Evolutionary conservation across 2,888 invertebrate genomes (phyloP).

Genomic region (Chrysopilus asiliformis): DNA sequence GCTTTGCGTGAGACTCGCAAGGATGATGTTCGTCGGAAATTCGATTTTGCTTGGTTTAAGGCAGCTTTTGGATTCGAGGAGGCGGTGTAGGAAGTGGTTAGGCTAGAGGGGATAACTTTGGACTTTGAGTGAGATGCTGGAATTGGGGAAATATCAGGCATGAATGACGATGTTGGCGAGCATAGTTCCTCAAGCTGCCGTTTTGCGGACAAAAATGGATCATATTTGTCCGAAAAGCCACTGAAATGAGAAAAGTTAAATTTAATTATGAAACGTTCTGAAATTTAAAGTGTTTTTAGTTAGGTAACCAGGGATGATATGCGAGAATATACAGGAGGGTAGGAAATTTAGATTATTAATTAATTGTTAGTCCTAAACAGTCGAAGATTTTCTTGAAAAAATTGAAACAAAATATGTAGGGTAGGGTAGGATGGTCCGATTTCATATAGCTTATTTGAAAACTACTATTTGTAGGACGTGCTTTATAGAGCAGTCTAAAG

Average conservation of each 20-base stretch:
- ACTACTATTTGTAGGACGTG: no score
- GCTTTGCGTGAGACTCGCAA: slow-evolving; percentile 29
- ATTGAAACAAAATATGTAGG: no score
- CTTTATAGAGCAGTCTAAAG: no score
- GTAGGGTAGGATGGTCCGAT: no score
- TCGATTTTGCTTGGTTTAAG: slow-evolving; percentile 20
- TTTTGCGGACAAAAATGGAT: slow-evolving; percentile 67
- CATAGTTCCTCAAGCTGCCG: slow-evolving; percentile 70
- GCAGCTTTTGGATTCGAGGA: slow-evolving; percentile 23
- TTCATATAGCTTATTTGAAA: no score
- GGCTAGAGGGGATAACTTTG: slow-evolving; percentile 16
- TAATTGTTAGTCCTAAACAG: neutral
- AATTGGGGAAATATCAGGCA: slow-evolving; percentile 23
- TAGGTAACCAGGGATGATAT: neutral
- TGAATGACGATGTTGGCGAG: slow-evolving; percentile 45
- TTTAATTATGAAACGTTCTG: no score
- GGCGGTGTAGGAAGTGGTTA: slow-evolving; percentile 20
- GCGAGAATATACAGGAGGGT: neutral
- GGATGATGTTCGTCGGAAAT: slow-evolving; percentile 33
- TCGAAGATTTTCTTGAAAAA: slow-evolving; percentile 4
- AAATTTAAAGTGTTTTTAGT: neutral
- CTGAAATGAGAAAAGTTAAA: no score
- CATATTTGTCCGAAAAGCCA: slow-evolving; percentile 39
- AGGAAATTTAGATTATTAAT: neutral
- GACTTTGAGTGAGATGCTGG: slow-evolving; percentile 19